phyloP scores from a whole-genome alignment of 2,113 vertebrate species.

The Diglossa brunneiventris region DNA sequence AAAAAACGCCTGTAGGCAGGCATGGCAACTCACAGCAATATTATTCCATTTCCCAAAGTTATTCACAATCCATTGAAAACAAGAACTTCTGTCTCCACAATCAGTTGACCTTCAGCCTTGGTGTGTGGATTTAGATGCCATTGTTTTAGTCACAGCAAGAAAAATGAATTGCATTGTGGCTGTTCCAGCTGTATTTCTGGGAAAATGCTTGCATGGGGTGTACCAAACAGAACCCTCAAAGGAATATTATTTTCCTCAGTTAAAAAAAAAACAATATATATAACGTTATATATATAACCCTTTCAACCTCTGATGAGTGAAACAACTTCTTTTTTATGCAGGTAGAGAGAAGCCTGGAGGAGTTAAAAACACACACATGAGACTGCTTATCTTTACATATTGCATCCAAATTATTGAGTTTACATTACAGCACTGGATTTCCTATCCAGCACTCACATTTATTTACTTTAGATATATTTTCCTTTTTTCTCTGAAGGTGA shows the following conservation, averaged over 20 bases:
- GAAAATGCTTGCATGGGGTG: neutral
- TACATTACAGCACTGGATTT: neutral
- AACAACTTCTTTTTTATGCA: neutral
- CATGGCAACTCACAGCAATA: neutral
- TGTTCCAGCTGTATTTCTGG: neutral
- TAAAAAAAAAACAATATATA: neutral
- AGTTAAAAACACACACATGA: rapidly evolving
- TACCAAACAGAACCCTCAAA: neutral
- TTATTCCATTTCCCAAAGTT: neutral
- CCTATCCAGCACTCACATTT: neutral
- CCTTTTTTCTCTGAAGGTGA: neutral
- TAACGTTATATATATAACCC: neutral
- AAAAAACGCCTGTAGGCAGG: neutral
- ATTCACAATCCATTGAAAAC: neutral
- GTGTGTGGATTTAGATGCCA: neutral
- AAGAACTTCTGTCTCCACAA: neutral
- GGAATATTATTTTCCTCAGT: neutral
- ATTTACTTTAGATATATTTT: neutral
- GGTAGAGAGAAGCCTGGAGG: neutral
- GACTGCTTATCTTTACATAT: neutral
- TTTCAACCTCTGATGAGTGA: neutral
- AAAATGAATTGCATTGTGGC: neutral
- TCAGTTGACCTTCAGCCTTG: neutral
- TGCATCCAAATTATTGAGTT: neutral
- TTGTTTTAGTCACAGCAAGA: neutral